phyloP scores from a whole-genome alignment of 2,888 invertebrate genomes.

The Hoplodrina ambigua region DNA sequence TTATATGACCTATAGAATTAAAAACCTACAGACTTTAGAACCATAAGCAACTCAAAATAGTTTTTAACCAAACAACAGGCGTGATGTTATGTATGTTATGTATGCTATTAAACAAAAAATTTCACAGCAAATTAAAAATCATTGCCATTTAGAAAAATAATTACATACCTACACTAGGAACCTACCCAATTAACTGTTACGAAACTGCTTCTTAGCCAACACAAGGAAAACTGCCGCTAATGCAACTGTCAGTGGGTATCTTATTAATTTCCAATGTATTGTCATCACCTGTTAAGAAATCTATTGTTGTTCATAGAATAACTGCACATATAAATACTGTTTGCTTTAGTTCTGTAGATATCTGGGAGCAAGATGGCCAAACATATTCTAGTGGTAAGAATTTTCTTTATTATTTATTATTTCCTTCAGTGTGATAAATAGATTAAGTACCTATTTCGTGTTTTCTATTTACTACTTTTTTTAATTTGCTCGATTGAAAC shows the following conservation, averaged over 20 bases:
- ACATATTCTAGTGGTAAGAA: constrained; percentile 54
- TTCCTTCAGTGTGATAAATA: no score
- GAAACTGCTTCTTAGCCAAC: constrained; percentile 21
- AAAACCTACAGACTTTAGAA: no score
- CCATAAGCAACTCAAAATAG: no score
- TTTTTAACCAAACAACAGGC: no score
- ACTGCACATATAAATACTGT: constrained; percentile 40
- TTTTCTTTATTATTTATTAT: background rate
- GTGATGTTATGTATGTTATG: no score
- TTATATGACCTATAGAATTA: no score
- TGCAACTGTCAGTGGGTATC: constrained; percentile 1
- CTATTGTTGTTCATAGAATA: constrained; percentile 52
- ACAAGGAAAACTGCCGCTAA: constrained; percentile 44
- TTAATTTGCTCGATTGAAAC: no score
- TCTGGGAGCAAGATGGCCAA: constrained; percentile 45
- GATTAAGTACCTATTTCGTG: no score
- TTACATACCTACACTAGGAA: background rate
- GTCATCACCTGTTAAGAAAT: constrained; percentile 45
- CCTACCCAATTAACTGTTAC: background rate
- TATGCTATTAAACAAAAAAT: background rate
- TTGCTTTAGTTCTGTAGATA: constrained; percentile 16
- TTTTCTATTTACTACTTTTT: no score
- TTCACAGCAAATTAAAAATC: background rate
- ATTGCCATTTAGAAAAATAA: constrained; percentile 4
- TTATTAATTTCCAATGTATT: constrained; percentile 15